Evolutionary conservation across 2,113 vertebrate species (phyloP).

Genomic region (Grantiella picta): DNA sequence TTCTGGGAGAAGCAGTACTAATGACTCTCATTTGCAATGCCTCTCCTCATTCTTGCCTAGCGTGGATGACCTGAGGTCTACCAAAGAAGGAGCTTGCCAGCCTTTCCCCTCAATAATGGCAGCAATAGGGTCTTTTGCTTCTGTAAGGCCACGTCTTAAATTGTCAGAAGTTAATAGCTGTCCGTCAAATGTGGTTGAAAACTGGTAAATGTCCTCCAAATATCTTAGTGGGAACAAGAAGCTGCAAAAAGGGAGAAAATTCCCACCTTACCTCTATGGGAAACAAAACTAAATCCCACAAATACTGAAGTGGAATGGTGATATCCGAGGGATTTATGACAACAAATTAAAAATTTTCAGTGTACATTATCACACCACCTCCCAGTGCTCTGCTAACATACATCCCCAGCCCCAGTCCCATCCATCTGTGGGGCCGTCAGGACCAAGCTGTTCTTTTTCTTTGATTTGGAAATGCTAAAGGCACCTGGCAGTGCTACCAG

Average conservation of each 20-base stretch:
- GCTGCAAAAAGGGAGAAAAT: neutral
- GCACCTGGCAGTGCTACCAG: neutral
- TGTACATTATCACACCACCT: rapidly evolving
- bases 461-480: neutral
- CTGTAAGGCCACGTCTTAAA: neutral
- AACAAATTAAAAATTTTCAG: neutral
- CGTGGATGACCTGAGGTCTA: neutral
- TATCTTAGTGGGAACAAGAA: neutral
- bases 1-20: neutral
- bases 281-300: neutral
- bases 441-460: neutral
- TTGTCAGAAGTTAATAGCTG: neutral
- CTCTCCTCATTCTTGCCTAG: neutral
- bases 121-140: neutral
- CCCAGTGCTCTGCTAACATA: neutral
- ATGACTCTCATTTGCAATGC: neutral
- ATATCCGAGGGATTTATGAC: neutral
- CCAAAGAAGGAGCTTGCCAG: neutral
- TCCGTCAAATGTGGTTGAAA: neutral
- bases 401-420: no score
- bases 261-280: neutral
- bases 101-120: neutral
- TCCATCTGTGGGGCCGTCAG: neutral
- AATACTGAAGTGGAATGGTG: neutral
- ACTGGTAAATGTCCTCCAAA: neutral